Percentiles rank a stretch among this genome's conserved stretches.
phyloP scores from a whole-genome alignment of 1,140 invertebrate genomes.

The Macrocentrus cingulum region DNA sequence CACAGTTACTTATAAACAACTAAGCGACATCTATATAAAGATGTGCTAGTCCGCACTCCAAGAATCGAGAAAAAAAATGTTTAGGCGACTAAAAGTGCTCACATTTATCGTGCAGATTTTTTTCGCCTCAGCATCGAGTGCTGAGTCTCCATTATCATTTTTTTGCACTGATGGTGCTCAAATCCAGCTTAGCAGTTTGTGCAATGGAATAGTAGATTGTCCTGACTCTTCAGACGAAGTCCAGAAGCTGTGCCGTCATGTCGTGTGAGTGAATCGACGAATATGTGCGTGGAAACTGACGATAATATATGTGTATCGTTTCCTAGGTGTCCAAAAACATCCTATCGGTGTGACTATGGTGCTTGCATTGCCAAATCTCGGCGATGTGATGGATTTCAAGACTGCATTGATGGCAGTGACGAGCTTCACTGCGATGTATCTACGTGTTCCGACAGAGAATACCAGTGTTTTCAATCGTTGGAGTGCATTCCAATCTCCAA shows the following conservation, averaged over 20 bases:
- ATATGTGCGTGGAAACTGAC: too few relatives aligned
- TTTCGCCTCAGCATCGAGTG: too few relatives aligned
- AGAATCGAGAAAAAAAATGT: too few relatives aligned
- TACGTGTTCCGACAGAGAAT: conserved; percentile 33
- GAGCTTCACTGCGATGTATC: conserved; percentile 48
- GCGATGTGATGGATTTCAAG: conserved; percentile 62
- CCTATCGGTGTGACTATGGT: conserved; percentile 60
- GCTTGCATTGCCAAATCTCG: conserved; percentile 57
- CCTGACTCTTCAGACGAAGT: conserved; percentile 75
- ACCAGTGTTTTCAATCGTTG: conserved; percentile 31
- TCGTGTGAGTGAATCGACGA: conserved; percentile 44
- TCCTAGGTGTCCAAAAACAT: conserved; percentile 39
- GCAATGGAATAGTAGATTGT: conserved; percentile 76
- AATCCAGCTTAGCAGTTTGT: too few relatives aligned
- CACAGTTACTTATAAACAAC: too few relatives aligned
- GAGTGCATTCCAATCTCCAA: conserved; percentile 41
- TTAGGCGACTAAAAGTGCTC: too few relatives aligned
- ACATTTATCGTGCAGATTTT: too few relatives aligned
- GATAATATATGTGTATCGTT: too few relatives aligned
- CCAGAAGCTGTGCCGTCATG: conserved; percentile 37
- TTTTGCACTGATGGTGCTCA: too few relatives aligned
- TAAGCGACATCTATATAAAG: too few relatives aligned
- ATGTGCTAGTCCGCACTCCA: too few relatives aligned
- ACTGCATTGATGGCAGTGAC: conserved; percentile 65
- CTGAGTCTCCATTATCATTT: too few relatives aligned